Percentiles rank a stretch among this genome's conserved stretches.
Evolutionary conservation across 2,888 invertebrate genomes (phyloP).

Genomic region (Drosophila robusta): DNA sequence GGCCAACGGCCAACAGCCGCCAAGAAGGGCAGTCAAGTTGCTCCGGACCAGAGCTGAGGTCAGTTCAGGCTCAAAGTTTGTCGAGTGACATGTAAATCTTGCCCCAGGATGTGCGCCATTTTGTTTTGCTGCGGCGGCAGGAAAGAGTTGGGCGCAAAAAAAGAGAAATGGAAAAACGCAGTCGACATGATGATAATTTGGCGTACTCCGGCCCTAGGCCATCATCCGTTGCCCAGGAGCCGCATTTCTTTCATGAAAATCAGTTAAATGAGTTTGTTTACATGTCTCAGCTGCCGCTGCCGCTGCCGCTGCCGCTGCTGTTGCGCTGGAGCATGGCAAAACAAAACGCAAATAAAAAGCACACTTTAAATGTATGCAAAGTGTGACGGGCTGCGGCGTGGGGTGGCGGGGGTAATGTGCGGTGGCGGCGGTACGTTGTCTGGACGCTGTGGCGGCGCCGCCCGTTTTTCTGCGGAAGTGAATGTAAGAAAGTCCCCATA

Average conservation of each 20-base stretch:
- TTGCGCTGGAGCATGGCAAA: slow-evolving; percentile 15
- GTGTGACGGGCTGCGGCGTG: slow-evolving; percentile 3
- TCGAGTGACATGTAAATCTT: slow-evolving; percentile 82
- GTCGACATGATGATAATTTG: slow-evolving; percentile 60
- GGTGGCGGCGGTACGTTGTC: slow-evolving; percentile 55
- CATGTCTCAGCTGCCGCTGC: slow-evolving; percentile 55
- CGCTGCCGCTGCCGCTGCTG: background rate
- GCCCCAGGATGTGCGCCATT: slow-evolving; percentile 67
- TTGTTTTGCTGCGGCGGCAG: slow-evolving; percentile 43
- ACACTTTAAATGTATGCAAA: slow-evolving; percentile 65
- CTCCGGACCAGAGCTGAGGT: slow-evolving; percentile 40
- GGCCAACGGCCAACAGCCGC: slow-evolving; percentile 31
- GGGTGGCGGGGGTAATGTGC: slow-evolving; percentile 12
- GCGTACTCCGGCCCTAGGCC: slow-evolving; percentile 39
- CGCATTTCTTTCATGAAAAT: slow-evolving; percentile 72
- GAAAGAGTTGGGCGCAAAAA: slow-evolving; percentile 59
- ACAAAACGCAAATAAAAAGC: slow-evolving; percentile 43
- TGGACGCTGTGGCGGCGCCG: slow-evolving; percentile 60
- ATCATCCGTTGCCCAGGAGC: slow-evolving; percentile 66
- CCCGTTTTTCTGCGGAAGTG: slow-evolving; percentile 63
- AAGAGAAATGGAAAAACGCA: slow-evolving; percentile 9
- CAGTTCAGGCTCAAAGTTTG: slow-evolving; percentile 51
- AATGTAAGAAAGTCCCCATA: slow-evolving; percentile 62
- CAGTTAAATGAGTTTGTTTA: slow-evolving; percentile 81
- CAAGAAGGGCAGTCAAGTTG: slow-evolving; percentile 52